A percentile compares a stretch with the other conserved stretches of the same genome.
These are phyloP conservation scores for Meloidogyne floridensis DNA, from an alignment of 1,140 invertebrate genomes.

Conservation along the genomic window DNA sequence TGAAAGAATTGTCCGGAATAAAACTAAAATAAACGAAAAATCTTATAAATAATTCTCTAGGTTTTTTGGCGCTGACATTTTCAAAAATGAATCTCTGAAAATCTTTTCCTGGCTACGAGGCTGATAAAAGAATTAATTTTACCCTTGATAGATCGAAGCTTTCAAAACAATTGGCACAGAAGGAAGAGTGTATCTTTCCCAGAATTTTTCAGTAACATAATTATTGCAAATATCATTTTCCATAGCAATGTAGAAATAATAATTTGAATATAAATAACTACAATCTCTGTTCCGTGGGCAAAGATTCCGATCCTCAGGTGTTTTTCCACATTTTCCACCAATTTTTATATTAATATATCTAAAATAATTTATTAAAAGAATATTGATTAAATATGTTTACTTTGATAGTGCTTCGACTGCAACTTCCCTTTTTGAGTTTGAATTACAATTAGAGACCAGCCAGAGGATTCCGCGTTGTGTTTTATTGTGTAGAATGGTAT, in stretches of 20 bases:
- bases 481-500: slow-evolving; percentile 33
- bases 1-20: slow-evolving; percentile 43
- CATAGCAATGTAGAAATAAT: slow-evolving; percentile 44
- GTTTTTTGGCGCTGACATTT: no score
- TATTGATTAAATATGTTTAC: slow-evolving; percentile 18
- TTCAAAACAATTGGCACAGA: slow-evolving; percentile 45
- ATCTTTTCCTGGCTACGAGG: no score
- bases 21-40: slow-evolving; percentile 23
- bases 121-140: slow-evolving; percentile 8
- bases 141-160: slow-evolving; percentile 42
- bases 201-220: slow-evolving; percentile 54
- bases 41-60: no score
- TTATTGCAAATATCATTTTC: slow-evolving; percentile 48
- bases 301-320: slow-evolving; percentile 6
- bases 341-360: slow-evolving; percentile 49
- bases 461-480: slow-evolving; percentile 31
- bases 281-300: slow-evolving; percentile 31
- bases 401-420: slow-evolving; percentile 43
- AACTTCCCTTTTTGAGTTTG: slow-evolving; percentile 43
- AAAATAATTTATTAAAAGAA: slow-evolving; percentile 28
- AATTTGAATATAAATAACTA: slow-evolving; percentile 24
- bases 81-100: no score
- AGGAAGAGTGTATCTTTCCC: slow-evolving; percentile 27
- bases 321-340: slow-evolving; percentile 41
- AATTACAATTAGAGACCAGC: slow-evolving; percentile 51